Evolutionary conservation across 2,888 invertebrate species (phyloP).

Genomic region (Drosophila demipolita): DNA sequence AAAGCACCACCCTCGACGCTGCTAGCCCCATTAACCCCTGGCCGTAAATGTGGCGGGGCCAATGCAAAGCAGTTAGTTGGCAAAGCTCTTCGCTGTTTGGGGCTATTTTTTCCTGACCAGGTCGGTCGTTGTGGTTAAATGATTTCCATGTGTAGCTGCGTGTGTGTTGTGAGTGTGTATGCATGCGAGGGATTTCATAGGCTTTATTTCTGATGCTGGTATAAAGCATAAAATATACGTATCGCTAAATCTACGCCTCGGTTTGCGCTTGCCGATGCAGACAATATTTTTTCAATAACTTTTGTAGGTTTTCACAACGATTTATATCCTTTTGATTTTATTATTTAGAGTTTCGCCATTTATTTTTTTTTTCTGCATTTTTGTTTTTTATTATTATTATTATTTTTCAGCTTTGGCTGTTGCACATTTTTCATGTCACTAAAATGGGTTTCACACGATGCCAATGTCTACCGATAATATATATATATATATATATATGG

Average conservation of each 20-base stretch:
- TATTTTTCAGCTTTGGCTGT: constrained; percentile 22
- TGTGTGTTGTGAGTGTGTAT: not conserved
- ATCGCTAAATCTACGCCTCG: not conserved
- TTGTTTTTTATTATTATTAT: constrained; percentile 6
- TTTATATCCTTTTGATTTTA: constrained; percentile 78
- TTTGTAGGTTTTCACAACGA: constrained; percentile 57
- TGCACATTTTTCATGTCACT: constrained; percentile 82
- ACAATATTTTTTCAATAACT: constrained; percentile 76
- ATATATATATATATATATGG: not conserved
- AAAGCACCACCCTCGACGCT: constrained; percentile 1
- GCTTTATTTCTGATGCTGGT: constrained; percentile 33
- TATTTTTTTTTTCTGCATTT: constrained; percentile 8
- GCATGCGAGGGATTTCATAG: not conserved
- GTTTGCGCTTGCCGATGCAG: constrained; percentile 51
- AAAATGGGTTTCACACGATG: constrained; percentile 63
- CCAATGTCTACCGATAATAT: constrained; percentile 33
- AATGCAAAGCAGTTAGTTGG: constrained; percentile 40
- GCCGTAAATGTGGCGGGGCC: constrained; percentile 23
- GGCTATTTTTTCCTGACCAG: constrained; percentile 36
- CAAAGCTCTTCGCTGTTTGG: constrained; percentile 45
- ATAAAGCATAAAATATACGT: constrained; percentile 3
- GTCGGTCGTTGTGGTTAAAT: constrained; percentile 70
- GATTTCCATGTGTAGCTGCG: constrained; percentile 43
- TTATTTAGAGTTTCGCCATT: constrained; percentile 65
- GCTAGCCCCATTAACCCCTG: constrained; percentile 1